These are phyloP conservation scores for Pogoniulus pusillus DNA, from an alignment of 2,797 vertebrate species.

Conservation along the genomic window DNA sequence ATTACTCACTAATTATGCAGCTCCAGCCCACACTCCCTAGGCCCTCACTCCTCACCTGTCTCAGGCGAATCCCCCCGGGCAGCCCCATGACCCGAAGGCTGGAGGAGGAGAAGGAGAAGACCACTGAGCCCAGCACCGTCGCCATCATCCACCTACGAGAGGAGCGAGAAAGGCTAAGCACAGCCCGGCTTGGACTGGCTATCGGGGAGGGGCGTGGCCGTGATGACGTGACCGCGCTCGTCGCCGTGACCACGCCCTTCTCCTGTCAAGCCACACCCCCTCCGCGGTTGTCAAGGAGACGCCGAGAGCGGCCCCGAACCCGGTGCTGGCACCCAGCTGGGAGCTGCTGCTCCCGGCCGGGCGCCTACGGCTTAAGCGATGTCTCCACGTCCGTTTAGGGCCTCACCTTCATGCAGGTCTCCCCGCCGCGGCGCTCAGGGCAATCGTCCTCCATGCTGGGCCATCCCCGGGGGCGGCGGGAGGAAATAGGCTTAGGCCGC, in stretches of 20 bases:
- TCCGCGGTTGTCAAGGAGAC: neutral
- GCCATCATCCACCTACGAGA: neutral
- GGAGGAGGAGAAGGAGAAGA: neutral
- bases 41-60: neutral
- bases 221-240: neutral
- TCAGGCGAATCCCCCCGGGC: neutral
- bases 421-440: neutral
- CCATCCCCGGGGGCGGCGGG: neutral
- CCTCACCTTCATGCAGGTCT: neutral
- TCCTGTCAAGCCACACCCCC: neutral
- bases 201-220: too few relatives aligned
- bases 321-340: neutral
- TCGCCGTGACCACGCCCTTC: neutral
- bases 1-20: neutral
- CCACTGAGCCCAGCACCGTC: neutral
- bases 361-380: neutral
- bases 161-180: neutral
- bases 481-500: neutral
- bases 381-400: too few relatives aligned
- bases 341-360: neutral
- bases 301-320: neutral
- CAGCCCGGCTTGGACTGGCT: too few relatives aligned
- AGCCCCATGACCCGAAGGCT: neutral
- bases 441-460: constrained; percentile 16
- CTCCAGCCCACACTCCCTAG: neutral